Conservation (phyloP, 2,113 vertebrate genomes). For the Amblyopsis rosae region DNA sequence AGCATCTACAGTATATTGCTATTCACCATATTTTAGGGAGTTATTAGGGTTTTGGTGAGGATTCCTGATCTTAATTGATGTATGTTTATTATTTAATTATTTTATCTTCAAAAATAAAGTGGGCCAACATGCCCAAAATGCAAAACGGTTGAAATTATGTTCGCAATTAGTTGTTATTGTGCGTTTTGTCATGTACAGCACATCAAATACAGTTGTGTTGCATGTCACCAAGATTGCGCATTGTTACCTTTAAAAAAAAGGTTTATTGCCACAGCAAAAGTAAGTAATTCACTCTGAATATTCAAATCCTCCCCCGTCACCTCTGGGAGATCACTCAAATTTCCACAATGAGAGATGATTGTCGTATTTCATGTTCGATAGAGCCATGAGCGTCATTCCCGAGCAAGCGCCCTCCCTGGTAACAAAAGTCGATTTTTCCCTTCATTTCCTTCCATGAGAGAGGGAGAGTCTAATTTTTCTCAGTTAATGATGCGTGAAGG, state of each 20-base stretch:
- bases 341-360: conserved; percentile 15
- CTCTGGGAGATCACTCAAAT: background rate
- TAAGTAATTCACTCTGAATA: background rate
- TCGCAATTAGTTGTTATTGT: too few relatives aligned
- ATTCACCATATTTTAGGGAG: too few relatives aligned
- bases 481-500: conserved; percentile 69
- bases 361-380: conserved; percentile 34
- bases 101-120: too few relatives aligned
- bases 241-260: background rate
- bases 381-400: conserved; percentile 15
- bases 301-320: background rate
- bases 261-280: background rate
- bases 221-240: background rate
- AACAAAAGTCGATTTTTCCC: conserved; percentile 39
- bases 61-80: too few relatives aligned
- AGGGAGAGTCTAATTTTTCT: conserved; percentile 51
- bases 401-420: conserved; percentile 2
- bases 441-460: conserved; percentile 38
- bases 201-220: background rate
- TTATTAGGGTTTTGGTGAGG: too few relatives aligned
- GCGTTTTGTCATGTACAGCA: too few relatives aligned
- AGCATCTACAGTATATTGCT: too few relatives aligned
- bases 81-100: too few relatives aligned
- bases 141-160: too few relatives aligned
- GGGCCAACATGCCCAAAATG: too few relatives aligned